These are phyloP conservation scores for Oriolus oriolus DNA, from an alignment of 2,113 vertebrate species.

Conservation along the genomic window DNA sequence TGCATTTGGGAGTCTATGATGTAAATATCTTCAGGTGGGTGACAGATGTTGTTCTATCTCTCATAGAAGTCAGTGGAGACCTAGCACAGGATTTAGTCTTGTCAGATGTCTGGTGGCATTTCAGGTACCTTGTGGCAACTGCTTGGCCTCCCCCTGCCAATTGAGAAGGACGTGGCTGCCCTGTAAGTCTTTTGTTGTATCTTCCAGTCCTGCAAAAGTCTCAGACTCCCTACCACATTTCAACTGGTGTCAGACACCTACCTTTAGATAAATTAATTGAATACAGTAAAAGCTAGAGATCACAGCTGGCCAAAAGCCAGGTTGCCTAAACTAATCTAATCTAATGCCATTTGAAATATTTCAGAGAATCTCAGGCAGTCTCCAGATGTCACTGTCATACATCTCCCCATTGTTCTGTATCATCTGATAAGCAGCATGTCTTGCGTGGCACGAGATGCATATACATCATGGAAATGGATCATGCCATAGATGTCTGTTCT, in stretches of 20 bases:
- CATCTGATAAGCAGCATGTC: not conserved
- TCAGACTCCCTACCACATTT: not conserved
- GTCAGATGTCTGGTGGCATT: not conserved
- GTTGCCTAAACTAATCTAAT: not conserved
- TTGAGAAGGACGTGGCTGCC: not conserved
- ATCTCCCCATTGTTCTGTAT: not conserved
- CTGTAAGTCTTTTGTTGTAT: not conserved
- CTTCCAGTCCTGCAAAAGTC: not conserved
- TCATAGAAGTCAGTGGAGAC: not conserved
- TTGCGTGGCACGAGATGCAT: not conserved
- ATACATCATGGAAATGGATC: not conserved
- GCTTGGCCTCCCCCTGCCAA: not conserved
- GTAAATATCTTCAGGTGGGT: not conserved
- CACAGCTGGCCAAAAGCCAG: not conserved
- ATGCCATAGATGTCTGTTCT: not conserved
- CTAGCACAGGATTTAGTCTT: not conserved
- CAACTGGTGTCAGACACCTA: not conserved
- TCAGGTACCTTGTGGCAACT: not conserved
- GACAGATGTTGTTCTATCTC: not conserved
- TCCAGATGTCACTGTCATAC: not conserved
- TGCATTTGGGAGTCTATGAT: not conserved
- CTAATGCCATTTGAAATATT: not conserved
- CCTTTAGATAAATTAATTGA: not conserved
- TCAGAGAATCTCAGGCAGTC: not conserved
- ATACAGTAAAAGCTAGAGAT: not conserved